Percentiles rank a stretch among this genome's conserved stretches.
These are phyloP conservation scores for Patella caerulea DNA, from an alignment of 2,888 invertebrate genomes.

Conservation along the genomic window DNA sequence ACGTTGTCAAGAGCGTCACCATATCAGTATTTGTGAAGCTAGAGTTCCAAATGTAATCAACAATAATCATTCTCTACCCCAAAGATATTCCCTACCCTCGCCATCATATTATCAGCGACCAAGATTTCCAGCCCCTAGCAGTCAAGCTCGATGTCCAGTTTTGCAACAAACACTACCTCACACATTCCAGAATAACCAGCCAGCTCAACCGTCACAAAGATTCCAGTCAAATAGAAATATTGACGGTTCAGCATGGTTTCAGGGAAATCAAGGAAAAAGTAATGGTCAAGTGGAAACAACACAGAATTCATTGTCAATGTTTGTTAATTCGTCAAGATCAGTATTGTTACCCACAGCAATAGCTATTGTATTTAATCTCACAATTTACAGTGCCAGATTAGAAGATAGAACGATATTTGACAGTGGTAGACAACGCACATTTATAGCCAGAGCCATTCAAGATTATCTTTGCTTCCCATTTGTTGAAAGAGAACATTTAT, in stretches of 20 bases:
- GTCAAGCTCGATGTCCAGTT: neutral
- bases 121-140: neutral
- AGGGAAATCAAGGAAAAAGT: too few species aligned
- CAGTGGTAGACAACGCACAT: neutral
- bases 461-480: neutral
- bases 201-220: neutral
- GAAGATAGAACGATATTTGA: neutral
- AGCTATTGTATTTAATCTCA: neutral
- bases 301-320: neutral
- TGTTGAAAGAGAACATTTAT: neutral
- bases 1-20: neutral
- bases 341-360: neutral
- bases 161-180: neutral
- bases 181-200: neutral
- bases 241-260: too few species aligned
- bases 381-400: neutral
- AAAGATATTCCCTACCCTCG: too few species aligned
- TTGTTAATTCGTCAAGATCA: neutral
- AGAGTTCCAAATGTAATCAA: neutral
- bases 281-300: too few species aligned
- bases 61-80: too few species aligned
- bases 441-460: neutral
- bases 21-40: neutral
- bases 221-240: too few species aligned
- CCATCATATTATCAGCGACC: too few species aligned